Conservation (phyloP, 2,113 vertebrate species). For the Dicerorhinus sumatrensis region DNA sequence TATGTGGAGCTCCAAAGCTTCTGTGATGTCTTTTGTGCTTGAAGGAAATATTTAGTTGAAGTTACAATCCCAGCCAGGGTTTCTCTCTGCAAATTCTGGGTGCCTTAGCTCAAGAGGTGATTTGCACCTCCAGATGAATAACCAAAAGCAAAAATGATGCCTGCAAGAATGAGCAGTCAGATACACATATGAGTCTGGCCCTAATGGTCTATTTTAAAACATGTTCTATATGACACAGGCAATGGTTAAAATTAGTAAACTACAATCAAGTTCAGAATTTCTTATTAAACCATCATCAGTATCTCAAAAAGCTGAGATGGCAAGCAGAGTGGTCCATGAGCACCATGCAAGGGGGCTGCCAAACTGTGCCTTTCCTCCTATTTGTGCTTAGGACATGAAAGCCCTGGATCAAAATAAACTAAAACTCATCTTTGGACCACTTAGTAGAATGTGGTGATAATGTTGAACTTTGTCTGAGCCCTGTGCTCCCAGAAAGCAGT, state of each 20-base stretch:
- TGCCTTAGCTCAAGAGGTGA: neutral
- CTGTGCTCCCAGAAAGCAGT: neutral
- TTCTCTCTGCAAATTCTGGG: slow-evolving; percentile 63
- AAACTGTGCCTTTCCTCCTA: neutral
- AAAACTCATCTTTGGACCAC: neutral
- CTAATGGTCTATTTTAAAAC: slow-evolving; percentile 25
- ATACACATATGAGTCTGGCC: neutral
- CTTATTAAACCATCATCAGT: neutral
- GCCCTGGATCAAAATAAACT: neutral
- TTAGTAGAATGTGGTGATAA: neutral
- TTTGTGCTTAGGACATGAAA: neutral
- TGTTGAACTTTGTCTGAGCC: neutral
- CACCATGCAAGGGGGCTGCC: too few species aligned
- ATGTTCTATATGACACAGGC: neutral
- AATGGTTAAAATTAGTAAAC: accelerated
- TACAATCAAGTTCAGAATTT: neutral
- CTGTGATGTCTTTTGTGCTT: neutral
- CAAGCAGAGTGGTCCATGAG: neutral
- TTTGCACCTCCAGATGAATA: neutral
- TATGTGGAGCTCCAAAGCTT: neutral
- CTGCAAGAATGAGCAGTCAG: neutral
- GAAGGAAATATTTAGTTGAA: neutral
- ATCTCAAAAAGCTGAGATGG: neutral
- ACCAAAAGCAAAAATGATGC: slow-evolving; percentile 9
- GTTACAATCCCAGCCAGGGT: neutral